Percentiles rank a stretch among this genome's conserved stretches.
Evolutionary conservation across 1,140 invertebrate species (phyloP).

Genomic region (Rhagoletis pomonella): DNA sequence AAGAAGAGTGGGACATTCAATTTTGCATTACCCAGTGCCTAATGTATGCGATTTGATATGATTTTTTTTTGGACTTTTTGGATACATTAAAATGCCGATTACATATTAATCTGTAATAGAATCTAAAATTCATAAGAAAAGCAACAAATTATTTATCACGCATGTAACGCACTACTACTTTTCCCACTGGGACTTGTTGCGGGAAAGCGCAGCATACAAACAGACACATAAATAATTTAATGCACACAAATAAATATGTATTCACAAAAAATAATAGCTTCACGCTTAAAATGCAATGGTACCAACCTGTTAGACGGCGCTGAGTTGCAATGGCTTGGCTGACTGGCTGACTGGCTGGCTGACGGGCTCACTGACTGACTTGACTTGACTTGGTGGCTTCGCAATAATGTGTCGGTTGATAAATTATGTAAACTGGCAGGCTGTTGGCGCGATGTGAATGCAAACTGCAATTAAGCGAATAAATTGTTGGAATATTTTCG

Average conservation of each 20-base stretch:
- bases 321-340: background rate
- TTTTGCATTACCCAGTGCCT: too few relatives aligned
- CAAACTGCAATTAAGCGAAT: conserved; percentile 48
- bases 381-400: background rate
- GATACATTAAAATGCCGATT: too few relatives aligned
- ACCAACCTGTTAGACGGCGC: conserved; percentile 29
- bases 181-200: background rate
- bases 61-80: too few relatives aligned
- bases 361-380: background rate
- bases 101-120: too few relatives aligned
- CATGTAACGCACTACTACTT: too few relatives aligned
- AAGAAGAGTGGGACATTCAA: too few relatives aligned
- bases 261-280: background rate
- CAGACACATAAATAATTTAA: background rate
- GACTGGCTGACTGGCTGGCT: background rate
- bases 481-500: conserved; percentile 8
- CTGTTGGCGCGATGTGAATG: conserved; percentile 18
- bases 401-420: too few relatives aligned
- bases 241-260: conserved; percentile 3
- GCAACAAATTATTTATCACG: too few relatives aligned
- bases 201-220: background rate
- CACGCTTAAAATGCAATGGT: background rate
- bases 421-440: too few relatives aligned
- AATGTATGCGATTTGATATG: too few relatives aligned
- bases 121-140: too few relatives aligned